Evolutionary conservation across 2,113 vertebrate species (phyloP).

Genomic region (Stictonetta naevosa): DNA sequence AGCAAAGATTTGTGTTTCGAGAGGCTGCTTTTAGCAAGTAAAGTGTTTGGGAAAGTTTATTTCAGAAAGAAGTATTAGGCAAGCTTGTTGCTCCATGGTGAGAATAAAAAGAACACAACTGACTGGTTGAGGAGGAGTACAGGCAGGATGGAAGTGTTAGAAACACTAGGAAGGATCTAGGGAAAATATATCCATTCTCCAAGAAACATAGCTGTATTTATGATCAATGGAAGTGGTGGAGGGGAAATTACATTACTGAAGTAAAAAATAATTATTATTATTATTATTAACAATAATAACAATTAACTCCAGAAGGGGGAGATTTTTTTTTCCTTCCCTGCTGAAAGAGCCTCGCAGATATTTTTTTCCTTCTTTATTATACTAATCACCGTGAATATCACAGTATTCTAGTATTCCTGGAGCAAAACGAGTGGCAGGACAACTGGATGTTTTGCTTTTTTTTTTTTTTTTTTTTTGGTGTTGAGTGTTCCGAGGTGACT

Average conservation of each 20-base stretch:
- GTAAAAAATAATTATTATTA: too few species aligned
- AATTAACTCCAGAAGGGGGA: fast-evolving
- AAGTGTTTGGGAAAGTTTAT: not conserved
- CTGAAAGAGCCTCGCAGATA: not conserved
- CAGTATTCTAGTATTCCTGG: not conserved
- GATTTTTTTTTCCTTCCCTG: not conserved
- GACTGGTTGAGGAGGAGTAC: not conserved
- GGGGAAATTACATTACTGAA: not conserved
- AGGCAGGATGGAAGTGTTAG: not conserved
- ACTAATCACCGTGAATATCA: not conserved
- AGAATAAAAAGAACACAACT: not conserved
- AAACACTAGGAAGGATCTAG: not conserved
- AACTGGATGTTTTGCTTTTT: constrained; percentile 29
- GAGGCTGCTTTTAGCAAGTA: not conserved
- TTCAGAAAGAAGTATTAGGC: not conserved
- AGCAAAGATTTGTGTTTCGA: not conserved
- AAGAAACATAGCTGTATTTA: not conserved
- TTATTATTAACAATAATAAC: not conserved
- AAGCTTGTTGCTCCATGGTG: fast-evolving
- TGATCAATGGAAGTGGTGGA: fast-evolving
- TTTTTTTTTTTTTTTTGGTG: not conserved
- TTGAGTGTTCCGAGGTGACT: constrained; percentile 64
- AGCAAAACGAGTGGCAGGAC: constrained; percentile 43
- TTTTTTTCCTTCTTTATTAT: not conserved
- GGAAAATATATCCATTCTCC: not conserved